Evolutionary conservation across 2,113 vertebrate species (phyloP), one percentile per base, ranked within the genome.

Genomic region (Nothocercus julius): DNA sequence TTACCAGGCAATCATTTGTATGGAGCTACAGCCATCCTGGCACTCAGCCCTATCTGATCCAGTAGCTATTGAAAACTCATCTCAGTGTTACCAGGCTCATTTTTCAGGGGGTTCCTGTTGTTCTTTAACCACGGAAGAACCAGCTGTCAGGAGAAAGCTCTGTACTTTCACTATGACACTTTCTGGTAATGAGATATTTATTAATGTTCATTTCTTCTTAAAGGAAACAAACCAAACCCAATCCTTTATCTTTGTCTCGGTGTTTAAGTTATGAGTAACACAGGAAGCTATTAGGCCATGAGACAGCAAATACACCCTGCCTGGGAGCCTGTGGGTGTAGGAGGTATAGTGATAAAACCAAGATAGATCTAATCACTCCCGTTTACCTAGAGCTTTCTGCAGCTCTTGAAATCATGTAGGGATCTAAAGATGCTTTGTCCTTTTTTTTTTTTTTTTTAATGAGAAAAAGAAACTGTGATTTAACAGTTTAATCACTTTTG

Each of bases 261-360:
- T 96, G 90, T 94, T 96, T 96, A 94, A 95, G 92, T 92, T 96
- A 96, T 96, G 95, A 97, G 94, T 97, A 95, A 96, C 88, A 95
- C 92, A 92, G 93, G 95, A 97, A 97, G 96, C 83, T 95, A 92
- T 96, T 64, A 90, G 94, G 94, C 93, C 92, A 97, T 96, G 92
- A 97, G 94, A 93, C 96, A 97, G 95, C 95, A 97, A 97, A 96
- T 95, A 90, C 90, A 96, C 77, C 74, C 70, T 88, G 92, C 94
- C 59, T 2, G 2, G 95, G 77, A 92, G 85, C 94, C 66, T 90
- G 95, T 86, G 93, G 92, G 96, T 95, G 95, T 84, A 89, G 74
- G 70, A 97, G 92, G 87, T 89, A 58, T 69, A 90, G 66, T 0
- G 93, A 96, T 96, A 94, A 97, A 90, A 77, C 83, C 92, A 93